Evolutionary conservation across 2,888 invertebrate species (phyloP).

Genomic region (Ptycholaimellus sp.): DNA sequence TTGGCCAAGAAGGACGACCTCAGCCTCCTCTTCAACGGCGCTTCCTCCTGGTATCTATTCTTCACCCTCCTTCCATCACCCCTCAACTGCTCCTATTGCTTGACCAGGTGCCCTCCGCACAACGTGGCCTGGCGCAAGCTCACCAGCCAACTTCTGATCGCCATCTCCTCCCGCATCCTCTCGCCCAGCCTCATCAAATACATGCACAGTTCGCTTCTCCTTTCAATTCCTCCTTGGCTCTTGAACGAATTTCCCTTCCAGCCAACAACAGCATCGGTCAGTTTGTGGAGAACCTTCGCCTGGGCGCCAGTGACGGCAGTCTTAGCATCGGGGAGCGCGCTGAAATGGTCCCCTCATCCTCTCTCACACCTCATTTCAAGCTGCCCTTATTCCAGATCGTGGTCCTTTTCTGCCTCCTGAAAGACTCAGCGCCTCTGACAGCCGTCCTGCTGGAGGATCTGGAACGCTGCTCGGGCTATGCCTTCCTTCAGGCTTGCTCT

Average conservation of each 20-base stretch:
- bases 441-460: constrained; percentile 83
- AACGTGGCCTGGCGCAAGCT: constrained; percentile 90
- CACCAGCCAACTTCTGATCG: constrained; percentile 84
- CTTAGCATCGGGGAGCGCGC: constrained; percentile 10
- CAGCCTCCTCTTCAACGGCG: constrained; percentile 66
- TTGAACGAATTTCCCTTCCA: constrained; percentile 30
- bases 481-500: constrained; percentile 12
- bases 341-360: constrained; percentile 11
- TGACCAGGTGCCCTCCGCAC: constrained; percentile 63
- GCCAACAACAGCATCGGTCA: constrained; percentile 79
- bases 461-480: constrained; percentile 72
- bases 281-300: constrained; percentile 46
- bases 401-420: constrained; percentile 80
- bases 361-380: constrained; percentile 15
- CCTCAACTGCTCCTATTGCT: too few relatives aligned
- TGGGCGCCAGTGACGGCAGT: constrained; percentile 8
- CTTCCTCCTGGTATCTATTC: too few relatives aligned
- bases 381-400: constrained; percentile 47
- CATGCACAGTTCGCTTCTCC: constrained; percentile 56
- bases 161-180: constrained; percentile 72
- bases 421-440: constrained; percentile 87
- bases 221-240: background rate
- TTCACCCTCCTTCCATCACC: too few relatives aligned
- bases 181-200: constrained; percentile 77
- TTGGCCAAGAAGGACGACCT: constrained; percentile 86